A percentile compares a stretch with the other conserved stretches of the same genome.
These are phyloP conservation scores for Timema podura DNA, from an alignment of 2,888 invertebrate genomes.

Conservation along the genomic window DNA sequence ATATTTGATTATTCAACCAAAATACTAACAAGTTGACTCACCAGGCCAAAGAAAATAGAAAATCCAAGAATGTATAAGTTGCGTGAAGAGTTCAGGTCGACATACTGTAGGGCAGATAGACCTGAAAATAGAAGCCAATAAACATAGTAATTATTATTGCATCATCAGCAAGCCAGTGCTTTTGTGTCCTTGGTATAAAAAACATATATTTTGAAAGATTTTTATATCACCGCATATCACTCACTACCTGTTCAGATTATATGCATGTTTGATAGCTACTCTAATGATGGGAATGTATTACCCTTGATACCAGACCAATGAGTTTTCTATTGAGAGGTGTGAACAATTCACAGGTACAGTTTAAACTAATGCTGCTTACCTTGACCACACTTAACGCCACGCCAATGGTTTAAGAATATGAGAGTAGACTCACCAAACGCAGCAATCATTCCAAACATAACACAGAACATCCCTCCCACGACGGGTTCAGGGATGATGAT, in stretches of 20 bases:
- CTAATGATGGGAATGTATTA: too few relatives aligned
- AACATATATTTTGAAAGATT: too few relatives aligned
- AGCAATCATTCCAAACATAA: constrained; percentile 79
- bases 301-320: too few relatives aligned
- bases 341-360: not conserved
- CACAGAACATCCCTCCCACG: constrained; percentile 74
- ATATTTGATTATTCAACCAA: not conserved
- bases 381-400: not conserved
- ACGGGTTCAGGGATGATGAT: constrained; percentile 78
- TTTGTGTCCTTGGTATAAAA: too few relatives aligned
- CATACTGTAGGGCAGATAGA: constrained; percentile 72
- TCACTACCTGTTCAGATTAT: too few relatives aligned
- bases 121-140: constrained; percentile 50
- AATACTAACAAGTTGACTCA: constrained; percentile 33
- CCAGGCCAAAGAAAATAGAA: constrained; percentile 79
- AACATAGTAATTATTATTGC: too few relatives aligned
- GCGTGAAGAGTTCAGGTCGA: constrained; percentile 76
- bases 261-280: too few relatives aligned
- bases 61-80: constrained; percentile 87
- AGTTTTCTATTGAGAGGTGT: too few relatives aligned
- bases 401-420: too few relatives aligned
- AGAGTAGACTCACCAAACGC: constrained; percentile 60
- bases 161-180: too few relatives aligned
- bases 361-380: too few relatives aligned
- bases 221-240: too few relatives aligned